Evolutionary conservation across 2,797 vertebrate genomes (phyloP), one percentile per base, ranked within the genome.

Genomic region (Acanthornis magna): DNA sequence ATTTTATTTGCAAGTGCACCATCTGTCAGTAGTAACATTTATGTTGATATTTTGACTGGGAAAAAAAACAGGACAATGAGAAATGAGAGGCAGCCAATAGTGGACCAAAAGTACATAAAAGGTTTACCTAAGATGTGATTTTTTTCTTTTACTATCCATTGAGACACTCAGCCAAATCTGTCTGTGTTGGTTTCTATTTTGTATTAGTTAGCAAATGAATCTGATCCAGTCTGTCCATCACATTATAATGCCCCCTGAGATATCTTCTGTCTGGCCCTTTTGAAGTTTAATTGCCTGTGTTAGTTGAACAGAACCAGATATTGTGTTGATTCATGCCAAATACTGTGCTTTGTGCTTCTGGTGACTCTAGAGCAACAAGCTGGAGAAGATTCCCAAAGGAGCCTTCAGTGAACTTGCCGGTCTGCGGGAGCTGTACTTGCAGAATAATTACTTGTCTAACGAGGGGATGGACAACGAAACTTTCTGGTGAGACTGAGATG

Each of bases 401-500:
- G 99, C 98, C 29, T 99, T 99, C 94, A 98, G 98, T 19, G 98
- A 98, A 54, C 98, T 99, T 65, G 94, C 95, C 11, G 98, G 98
- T 67, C 98, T 99, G 40, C 97, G 99, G 34, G 99, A 99, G 95
- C 97, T 99, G 27, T 99, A 99, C 94, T 97, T 99, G 62, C 99
- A 99, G 97, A 99, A 99, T 96, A 99, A 99, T 96, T 98, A 98
- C 60, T 98, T 99, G 91, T 99, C 98, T 42, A 99, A 99, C 9
- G 98, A 99, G 29, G 99, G 99, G 76, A 98, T 99, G 98, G 98
- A 99, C 96, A 99, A 99, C 0, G 98, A 99, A 96, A 99, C 99
- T 30, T 99, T 99, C 98, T 98, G 99, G 99, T 99, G 96, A 98
- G 98, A 57, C 71, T 61, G 38, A 48, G 4, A 60, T 50, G n/a